Evolutionary conservation across 2,797 vertebrate genomes (phyloP).

Genomic region (Myotis pilosus): DNA sequence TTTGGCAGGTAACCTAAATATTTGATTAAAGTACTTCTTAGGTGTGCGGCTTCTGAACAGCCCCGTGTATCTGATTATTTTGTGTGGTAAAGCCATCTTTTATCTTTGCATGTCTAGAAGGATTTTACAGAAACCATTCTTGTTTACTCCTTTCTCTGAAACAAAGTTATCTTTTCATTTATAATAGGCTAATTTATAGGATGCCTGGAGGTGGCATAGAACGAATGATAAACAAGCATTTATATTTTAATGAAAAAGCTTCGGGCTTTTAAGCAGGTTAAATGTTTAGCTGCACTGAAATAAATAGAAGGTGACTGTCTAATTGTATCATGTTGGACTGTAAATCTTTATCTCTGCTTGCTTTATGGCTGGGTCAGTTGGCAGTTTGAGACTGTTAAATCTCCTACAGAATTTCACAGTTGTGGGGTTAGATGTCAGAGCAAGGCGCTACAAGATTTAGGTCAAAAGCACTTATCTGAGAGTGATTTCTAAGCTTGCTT

Average conservation of each 20-base stretch:
- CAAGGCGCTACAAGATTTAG: conserved; percentile 87
- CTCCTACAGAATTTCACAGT: conserved; percentile 87
- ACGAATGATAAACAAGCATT: conserved; percentile 77
- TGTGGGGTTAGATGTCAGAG: conserved; percentile 86
- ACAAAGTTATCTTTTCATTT: conserved; percentile 82
- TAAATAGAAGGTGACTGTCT: conserved; percentile 86
- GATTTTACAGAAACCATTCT: conserved; percentile 84
- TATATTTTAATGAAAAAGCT: conserved; percentile 84
- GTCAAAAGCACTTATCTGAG: conserved; percentile 88
- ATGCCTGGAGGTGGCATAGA: conserved; percentile 78
- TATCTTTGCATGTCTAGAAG: conserved; percentile 85
- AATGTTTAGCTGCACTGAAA: conserved; percentile 81
- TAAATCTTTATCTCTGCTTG: conserved; percentile 86
- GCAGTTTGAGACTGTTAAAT: conserved; percentile 86
- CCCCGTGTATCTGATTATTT: conserved; percentile 89
- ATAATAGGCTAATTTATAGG: conserved; percentile 82
- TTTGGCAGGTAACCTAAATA: conserved; percentile 89
- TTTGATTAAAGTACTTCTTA: conserved; percentile 89
- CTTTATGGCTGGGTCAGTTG: conserved; percentile 86
- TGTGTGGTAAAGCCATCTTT: conserved; percentile 85
- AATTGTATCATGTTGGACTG: conserved; percentile 87
- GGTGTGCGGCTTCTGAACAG: conserved; percentile 85
- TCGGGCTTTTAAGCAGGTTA: conserved; percentile 81
- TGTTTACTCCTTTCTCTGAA: conserved; percentile 82
- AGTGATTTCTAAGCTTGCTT: conserved; percentile 88